Conservation (phyloP, 2,888 invertebrate genomes). For the Mystacides longicornis region DNA sequence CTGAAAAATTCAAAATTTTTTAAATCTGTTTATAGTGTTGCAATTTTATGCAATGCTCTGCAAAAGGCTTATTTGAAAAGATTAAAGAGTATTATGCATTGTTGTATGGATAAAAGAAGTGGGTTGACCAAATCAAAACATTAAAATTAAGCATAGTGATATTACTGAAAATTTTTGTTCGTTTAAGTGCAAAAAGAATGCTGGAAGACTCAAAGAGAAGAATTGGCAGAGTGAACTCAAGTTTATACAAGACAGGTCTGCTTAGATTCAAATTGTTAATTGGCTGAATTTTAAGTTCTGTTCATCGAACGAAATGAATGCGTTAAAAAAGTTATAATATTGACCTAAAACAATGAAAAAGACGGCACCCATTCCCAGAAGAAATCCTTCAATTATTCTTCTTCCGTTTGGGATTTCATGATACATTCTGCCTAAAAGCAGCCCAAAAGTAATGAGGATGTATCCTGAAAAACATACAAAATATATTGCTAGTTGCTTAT, state of each 20-base stretch:
- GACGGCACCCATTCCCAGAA: slow-evolving; percentile 62
- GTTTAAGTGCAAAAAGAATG: too few relatives aligned
- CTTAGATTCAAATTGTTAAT: too few relatives aligned
- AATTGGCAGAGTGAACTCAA: too few relatives aligned
- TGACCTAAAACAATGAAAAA: slow-evolving; percentile 60
- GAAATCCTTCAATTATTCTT: slow-evolving; percentile 57
- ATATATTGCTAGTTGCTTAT: too few relatives aligned
- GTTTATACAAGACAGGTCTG: too few relatives aligned
- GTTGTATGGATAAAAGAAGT: too few relatives aligned
- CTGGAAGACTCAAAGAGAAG: too few relatives aligned
- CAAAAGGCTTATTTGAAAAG: not conserved
- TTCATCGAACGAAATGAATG: too few relatives aligned
- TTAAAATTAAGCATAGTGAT: too few relatives aligned
- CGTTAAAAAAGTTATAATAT: not conserved
- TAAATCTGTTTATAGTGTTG: not conserved
- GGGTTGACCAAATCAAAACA: too few relatives aligned
- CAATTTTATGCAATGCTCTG: not conserved
- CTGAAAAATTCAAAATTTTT: slow-evolving; percentile 33
- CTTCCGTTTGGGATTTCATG: slow-evolving; percentile 58
- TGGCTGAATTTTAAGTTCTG: too few relatives aligned
- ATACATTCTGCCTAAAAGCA: slow-evolving; percentile 56
- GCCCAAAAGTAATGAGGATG: slow-evolving; percentile 60
- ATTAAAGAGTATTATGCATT: not conserved
- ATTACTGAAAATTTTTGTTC: too few relatives aligned
- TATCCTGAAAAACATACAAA: slow-evolving; percentile 50